Percentiles rank a stretch among this genome's conserved stretches.
These are phyloP conservation scores for Tragopan temminckii DNA, from an alignment of 2,797 vertebrate genomes.

Conservation along the genomic window DNA sequence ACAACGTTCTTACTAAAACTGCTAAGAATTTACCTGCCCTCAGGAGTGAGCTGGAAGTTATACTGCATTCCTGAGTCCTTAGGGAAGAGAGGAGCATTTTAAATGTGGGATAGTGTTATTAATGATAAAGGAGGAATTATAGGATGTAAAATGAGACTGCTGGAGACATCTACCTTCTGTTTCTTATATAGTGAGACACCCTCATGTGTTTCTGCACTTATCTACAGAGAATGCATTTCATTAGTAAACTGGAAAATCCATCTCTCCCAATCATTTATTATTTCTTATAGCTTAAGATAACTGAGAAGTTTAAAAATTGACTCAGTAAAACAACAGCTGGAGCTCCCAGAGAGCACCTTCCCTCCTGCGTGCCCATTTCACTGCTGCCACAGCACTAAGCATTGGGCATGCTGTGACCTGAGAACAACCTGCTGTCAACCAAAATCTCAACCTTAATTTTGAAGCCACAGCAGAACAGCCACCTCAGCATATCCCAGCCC, in stretches of 20 bases:
- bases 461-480: neutral
- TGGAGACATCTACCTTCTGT: neutral
- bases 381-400: fast-evolving
- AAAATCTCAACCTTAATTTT: neutral
- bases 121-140: neutral
- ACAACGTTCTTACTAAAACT: neutral
- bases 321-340: neutral
- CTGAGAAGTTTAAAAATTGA: neutral
- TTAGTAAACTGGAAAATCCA: neutral
- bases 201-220: neutral
- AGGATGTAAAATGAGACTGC: neutral
- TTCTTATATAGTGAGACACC: neutral
- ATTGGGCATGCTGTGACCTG: fast-evolving
- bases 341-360: neutral
- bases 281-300: neutral
- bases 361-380: fast-evolving
- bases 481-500: neutral
- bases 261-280: neutral
- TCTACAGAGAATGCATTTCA: neutral
- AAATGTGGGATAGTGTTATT: neutral
- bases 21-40: neutral
- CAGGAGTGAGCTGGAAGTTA: neutral
- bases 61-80: neutral
- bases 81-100: neutral
- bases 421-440: neutral